Conservation (phyloP, 2,113 vertebrate genomes). For the Oreochromis tanganicae region DNA sequence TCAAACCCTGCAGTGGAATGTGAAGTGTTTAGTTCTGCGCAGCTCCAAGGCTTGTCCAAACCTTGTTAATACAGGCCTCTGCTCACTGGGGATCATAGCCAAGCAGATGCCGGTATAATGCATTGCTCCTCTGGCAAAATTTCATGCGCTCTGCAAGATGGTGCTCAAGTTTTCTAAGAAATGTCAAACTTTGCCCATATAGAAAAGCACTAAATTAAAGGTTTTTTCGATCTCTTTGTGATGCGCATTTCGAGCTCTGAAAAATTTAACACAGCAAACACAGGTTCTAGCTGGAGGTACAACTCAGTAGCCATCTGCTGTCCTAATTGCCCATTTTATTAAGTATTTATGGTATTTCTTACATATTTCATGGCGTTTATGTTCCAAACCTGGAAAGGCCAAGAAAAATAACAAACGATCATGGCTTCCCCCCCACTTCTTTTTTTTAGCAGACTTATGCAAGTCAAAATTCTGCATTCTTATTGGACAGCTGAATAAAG, state of each 20-base stretch:
- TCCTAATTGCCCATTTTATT: background rate
- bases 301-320: background rate
- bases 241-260: background rate
- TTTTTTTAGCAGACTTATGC: background rate
- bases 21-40: constrained; percentile 21
- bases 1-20: constrained; percentile 49
- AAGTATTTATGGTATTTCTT: background rate
- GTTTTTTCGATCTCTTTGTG: background rate
- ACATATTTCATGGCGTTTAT: background rate
- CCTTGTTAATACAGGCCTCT: constrained; percentile 51
- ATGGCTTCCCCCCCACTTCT: background rate
- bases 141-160: background rate
- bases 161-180: background rate
- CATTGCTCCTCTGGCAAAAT: constrained; percentile 13
- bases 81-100: constrained; percentile 17
- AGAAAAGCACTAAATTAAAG: background rate
- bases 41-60: constrained; percentile 37
- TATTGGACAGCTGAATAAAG: background rate
- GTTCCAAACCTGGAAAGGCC: background rate
- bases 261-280: background rate
- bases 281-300: background rate
- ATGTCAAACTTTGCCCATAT: background rate
- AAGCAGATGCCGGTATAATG: constrained; percentile 24
- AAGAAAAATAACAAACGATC: background rate
- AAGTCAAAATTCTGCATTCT: background rate